These are phyloP conservation scores for Trileptium ribeirensis DNA, from an alignment of 2,888 invertebrate genomes.

Conservation along the genomic window DNA sequence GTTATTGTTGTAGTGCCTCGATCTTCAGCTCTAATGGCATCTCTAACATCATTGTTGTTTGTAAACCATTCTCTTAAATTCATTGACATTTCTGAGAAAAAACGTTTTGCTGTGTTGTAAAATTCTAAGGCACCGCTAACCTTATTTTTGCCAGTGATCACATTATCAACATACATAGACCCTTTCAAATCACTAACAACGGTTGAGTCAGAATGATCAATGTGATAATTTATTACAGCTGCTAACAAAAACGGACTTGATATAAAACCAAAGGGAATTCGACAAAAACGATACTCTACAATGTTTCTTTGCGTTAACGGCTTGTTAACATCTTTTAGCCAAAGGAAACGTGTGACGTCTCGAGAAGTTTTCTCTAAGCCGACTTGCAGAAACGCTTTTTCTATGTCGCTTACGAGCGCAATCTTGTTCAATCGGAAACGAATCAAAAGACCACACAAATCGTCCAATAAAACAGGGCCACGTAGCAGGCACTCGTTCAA, in stretches of 20 bases:
- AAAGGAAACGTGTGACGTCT: conserved; percentile 31
- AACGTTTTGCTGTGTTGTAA: conserved; percentile 23
- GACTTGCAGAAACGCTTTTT: too few species aligned
- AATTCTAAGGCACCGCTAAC: conserved; percentile 12
- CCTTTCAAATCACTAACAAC: conserved; percentile 7
- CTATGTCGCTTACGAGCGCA: conserved; percentile 30
- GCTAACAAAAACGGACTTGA: conserved; percentile 31
- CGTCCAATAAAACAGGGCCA: conserved; percentile 28
- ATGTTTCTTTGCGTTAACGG: conserved; percentile 28
- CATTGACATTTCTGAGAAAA: conserved; percentile 22
- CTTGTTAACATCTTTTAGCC: conserved; percentile 21
- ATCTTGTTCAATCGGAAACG: conserved; percentile 28
- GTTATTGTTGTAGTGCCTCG: background rate
- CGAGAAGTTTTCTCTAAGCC: conserved; percentile 26
- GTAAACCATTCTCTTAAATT: conserved; percentile 22
- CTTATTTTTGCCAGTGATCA: background rate
- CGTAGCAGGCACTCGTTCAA: conserved; percentile 34
- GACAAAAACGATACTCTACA: conserved; percentile 28
- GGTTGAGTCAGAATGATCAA: background rate
- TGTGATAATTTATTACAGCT: conserved; percentile 5
- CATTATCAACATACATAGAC: conserved; percentile 35
- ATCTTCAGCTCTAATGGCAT: background rate
- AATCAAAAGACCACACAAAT: conserved; percentile 27
- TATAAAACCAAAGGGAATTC: conserved; percentile 35
- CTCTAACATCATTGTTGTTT: background rate